phyloP scores from a whole-genome alignment of 1,140 invertebrate genomes.

The Danaus melanippus region DNA sequence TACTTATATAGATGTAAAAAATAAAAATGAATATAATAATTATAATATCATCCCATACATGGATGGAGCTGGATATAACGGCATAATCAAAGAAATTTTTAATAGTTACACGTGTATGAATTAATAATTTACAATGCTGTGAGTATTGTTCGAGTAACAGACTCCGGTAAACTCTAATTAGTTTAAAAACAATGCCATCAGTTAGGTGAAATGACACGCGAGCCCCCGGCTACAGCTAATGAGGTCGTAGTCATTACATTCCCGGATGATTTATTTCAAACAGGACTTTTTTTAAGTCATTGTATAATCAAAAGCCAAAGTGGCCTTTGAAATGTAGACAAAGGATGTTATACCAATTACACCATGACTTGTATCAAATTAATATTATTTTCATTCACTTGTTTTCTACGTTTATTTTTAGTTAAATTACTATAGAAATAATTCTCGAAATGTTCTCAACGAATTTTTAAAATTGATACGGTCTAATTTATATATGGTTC shows the following conservation, averaged over 20 bases:
- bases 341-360: slow-evolving; percentile 14
- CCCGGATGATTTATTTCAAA: slow-evolving; percentile 28
- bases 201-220: slow-evolving; percentile 33
- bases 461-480: no score
- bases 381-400: no score
- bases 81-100: no score
- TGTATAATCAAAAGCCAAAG: slow-evolving; percentile 34
- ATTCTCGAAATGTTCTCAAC: no score
- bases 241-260: slow-evolving; percentile 48
- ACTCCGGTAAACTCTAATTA: slow-evolving; percentile 48
- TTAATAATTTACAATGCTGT: slow-evolving; percentile 37
- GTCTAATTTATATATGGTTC: no score
- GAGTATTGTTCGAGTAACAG: slow-evolving; percentile 32
- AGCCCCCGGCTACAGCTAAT: slow-evolving; percentile 40
- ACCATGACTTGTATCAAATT: neutral
- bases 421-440: no score
- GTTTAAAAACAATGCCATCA: slow-evolving; percentile 54
- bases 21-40: no score
- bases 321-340: slow-evolving; percentile 23
- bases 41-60: no score
- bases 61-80: no score
- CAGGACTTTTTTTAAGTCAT: slow-evolving; percentile 27
- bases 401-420: no score
- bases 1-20: no score
- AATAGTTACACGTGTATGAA: slow-evolving; percentile 41